Evolutionary conservation across 2,888 invertebrate genomes (phyloP), one percentile per base, ranked within the genome.

Genomic region (Nasonovia ribisnigri): DNA sequence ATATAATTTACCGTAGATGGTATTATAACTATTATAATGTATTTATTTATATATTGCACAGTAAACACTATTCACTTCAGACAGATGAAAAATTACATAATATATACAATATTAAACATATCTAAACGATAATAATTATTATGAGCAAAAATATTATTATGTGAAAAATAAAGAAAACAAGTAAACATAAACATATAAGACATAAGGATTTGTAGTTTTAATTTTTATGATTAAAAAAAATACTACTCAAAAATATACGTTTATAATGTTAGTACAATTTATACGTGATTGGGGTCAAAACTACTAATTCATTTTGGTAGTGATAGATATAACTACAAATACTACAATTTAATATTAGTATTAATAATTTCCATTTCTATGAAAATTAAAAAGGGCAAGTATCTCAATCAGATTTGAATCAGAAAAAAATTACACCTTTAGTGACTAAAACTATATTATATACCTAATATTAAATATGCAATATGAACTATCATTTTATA

Each of bases 31-130:
- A 48, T 90, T 48, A 36, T 6, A 92, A 48, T 51, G 36, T 36
- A 20, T 77, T 5, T 36, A 77, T 20, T 36, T 77, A 87, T 48
- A 67, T 92, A 88, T 88, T 92, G 67, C 42, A 87, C 36, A 43
- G 36, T 60, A 60, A 92, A n/a, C 16, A 87, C 4, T 84, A 26
- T 67, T 92, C 10, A 36, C 36, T 77, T 36, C 8, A 36, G 77
- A 36, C 3, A 77, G 36, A 77, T 77, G 77, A 77, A 42, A 77
- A 77, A 77, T 77, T 20, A 36, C 20, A 77, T 77, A 36, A 36
- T 67, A 16, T 67, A n/a, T 67, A 67, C 67, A 88, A 77, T 84
- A 86, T 46, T 87, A 48, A 48, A 67, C 87, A 87, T 92, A 42
- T 60, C 16, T 60, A 46, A 92, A 43, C 20, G 60, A 57, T 84